Conservation (phyloP, 2,888 invertebrate species). For the Tipula vernalis region DNA sequence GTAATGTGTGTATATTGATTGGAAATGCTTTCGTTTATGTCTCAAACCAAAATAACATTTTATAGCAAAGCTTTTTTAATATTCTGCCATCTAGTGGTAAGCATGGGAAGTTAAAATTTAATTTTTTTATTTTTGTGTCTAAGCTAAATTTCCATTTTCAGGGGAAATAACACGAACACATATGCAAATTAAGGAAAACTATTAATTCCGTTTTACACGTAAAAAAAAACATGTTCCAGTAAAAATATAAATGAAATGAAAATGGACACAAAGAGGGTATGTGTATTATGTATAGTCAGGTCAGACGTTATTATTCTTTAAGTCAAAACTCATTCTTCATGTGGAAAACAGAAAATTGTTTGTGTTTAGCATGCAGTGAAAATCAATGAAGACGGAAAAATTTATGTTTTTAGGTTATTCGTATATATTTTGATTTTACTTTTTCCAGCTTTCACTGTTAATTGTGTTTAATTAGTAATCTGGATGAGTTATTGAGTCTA, state of each 20-base stretch:
- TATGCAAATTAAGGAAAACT: not conserved
- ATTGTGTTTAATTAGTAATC: not conserved
- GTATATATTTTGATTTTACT: not conserved
- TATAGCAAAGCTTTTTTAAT: not conserved
- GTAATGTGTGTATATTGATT: not conserved
- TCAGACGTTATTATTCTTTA: not conserved
- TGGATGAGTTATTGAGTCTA: not conserved
- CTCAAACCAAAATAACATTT: not conserved
- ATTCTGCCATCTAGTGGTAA: not conserved
- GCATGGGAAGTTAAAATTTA: not conserved
- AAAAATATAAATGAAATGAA: constrained; percentile 5
- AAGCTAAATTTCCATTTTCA: not conserved
- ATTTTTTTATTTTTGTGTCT: not conserved
- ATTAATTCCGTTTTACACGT: not conserved
- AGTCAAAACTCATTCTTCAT: not conserved
- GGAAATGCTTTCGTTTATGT: not conserved
- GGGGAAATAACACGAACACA: not conserved
- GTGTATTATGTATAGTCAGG: not conserved
- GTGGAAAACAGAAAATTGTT: not conserved
- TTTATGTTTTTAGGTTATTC: not conserved
- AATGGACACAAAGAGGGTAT: not conserved
- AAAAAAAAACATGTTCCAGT: not conserved
- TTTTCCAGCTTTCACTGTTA: not conserved
- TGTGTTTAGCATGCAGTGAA: not conserved
- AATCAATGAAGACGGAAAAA: constrained; percentile 4